phyloP scores from a whole-genome alignment of 2,888 invertebrate genomes.

The Acronicta alni region DNA sequence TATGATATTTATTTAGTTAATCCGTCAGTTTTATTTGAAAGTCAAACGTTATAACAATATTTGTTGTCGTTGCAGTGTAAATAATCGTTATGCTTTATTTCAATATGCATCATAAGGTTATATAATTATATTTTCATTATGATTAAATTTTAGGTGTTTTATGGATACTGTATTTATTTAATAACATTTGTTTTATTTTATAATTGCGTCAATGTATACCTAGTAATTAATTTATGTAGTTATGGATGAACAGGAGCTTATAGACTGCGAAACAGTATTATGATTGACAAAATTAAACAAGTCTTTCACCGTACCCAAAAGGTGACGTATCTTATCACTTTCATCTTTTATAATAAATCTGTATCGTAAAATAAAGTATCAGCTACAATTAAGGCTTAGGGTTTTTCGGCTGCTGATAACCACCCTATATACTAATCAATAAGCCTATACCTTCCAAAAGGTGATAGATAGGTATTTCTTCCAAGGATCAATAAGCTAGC shows the following conservation, averaged over 20 bases:
- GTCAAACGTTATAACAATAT: neutral
- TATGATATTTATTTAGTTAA: neutral
- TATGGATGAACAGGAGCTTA: neutral
- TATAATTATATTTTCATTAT: slow-evolving; percentile 3
- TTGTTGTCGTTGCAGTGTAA: neutral
- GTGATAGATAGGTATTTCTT: no score
- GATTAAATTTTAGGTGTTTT: slow-evolving; percentile 8
- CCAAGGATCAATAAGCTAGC: no score
- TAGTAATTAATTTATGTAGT: neutral
- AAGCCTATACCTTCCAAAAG: no score
- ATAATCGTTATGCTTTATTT: neutral
- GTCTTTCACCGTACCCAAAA: no score
- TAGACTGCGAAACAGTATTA: no score
- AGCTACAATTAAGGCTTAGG: no score
- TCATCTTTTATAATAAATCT: no score
- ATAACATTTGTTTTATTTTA: slow-evolving; percentile 8
- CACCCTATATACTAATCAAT: no score
- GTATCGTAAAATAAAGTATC: no score
- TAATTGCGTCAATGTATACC: neutral
- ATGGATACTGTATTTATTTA: slow-evolving; percentile 1
- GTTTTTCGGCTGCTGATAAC: no score
- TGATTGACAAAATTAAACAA: no score
- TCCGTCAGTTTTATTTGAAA: neutral
- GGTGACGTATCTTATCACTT: no score
- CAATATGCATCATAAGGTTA: slow-evolving; percentile 12